phyloP scores from a whole-genome alignment of 2,113 vertebrate species.

The Corythoichthys intestinalis region DNA sequence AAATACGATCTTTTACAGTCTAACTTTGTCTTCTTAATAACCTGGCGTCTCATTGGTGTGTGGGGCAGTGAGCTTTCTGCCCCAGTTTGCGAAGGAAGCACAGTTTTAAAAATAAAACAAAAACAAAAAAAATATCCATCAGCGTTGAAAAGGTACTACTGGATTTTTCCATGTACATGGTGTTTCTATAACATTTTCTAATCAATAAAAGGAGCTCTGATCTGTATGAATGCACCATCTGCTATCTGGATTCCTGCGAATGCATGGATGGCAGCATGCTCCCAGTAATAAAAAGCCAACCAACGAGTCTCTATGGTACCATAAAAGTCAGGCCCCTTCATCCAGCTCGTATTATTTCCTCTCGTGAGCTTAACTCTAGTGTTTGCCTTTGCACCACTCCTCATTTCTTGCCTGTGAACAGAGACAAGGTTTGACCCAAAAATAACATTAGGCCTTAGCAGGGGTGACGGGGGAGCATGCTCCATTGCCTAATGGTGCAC shows the following conservation, averaged over 20 bases:
- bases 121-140: too few relatives aligned
- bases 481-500: conserved; percentile 52
- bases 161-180: too few relatives aligned
- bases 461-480: conserved; percentile 46
- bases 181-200: neutral
- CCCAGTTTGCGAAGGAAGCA: too few relatives aligned
- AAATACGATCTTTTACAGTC: too few relatives aligned
- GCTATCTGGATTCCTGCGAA: neutral
- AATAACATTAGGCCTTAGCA: conserved; percentile 60
- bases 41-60: too few relatives aligned
- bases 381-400: conserved; percentile 15
- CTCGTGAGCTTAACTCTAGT: conserved; percentile 1
- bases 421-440: conserved; percentile 58
- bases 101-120: too few relatives aligned
- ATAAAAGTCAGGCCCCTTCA: neutral
- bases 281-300: neutral
- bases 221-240: neutral
- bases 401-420: conserved; percentile 52
- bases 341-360: neutral
- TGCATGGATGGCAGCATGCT: conserved; percentile 6
- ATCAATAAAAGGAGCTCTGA: neutral
- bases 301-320: neutral
- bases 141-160: too few relatives aligned
- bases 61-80: too few relatives aligned
- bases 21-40: too few relatives aligned